These are phyloP conservation scores for Euphydryas editha DNA, from an alignment of 2,888 invertebrate genomes.

Conservation along the genomic window DNA sequence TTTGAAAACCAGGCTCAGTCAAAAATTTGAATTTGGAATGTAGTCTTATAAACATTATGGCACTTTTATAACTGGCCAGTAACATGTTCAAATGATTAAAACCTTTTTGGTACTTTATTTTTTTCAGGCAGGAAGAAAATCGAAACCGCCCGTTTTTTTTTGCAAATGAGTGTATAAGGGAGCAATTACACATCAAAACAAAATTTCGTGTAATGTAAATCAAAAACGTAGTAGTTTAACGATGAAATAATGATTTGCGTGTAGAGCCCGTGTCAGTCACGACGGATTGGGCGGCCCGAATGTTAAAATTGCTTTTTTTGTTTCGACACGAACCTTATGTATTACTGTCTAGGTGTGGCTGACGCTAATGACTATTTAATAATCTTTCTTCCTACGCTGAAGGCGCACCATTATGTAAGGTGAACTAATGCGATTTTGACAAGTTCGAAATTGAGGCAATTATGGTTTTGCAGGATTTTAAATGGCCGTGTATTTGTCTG, in stretches of 20 bases:
- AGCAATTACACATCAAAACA: conserved; percentile 17
- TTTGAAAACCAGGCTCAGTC: too few species aligned
- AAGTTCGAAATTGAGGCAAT: conserved; percentile 81
- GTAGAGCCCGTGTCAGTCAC: conserved; percentile 78
- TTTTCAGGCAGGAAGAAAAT: too few species aligned
- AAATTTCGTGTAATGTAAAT: conserved; percentile 48
- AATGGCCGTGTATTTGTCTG: conserved; percentile 70
- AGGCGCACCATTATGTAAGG: conserved; percentile 71
- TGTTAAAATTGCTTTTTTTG: conserved; percentile 78
- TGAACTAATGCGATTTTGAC: conserved; percentile 82
- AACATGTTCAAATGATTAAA: too few species aligned
- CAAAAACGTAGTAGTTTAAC: conserved; percentile 72
- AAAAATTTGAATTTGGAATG: too few species aligned
- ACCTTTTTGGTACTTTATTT: too few species aligned
- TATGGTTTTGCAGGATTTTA: conserved; percentile 76
- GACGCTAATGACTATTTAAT: conserved; percentile 81
- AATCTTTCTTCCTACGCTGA: conserved; percentile 76
- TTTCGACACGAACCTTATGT: conserved; percentile 63
- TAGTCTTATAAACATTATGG: too few species aligned
- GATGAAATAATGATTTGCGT: conserved; percentile 83
- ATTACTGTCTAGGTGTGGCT: conserved; percentile 75
- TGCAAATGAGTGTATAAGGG: too few species aligned
- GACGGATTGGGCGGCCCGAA: conserved; percentile 74
- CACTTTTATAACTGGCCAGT: too few species aligned
- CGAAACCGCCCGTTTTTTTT: too few species aligned